Evolutionary conservation across 1,140 invertebrate genomes (phyloP), one percentile per base, ranked within the genome.

Genomic region (Hycleus cichorii): DNA sequence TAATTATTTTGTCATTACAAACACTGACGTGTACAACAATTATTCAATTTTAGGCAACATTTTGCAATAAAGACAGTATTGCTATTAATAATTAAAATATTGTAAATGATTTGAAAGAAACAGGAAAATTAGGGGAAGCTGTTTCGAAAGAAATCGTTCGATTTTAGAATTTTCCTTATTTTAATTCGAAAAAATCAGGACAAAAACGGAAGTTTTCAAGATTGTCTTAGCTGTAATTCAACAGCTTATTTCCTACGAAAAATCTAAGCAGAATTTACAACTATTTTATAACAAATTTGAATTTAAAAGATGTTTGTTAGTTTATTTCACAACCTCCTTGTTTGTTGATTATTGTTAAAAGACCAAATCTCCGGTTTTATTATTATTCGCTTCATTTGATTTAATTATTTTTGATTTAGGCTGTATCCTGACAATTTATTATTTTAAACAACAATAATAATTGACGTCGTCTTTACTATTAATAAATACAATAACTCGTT

Each of bases 1-100:
- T 32, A 49, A 26, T 38, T 38, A 49, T 38, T 49, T 38, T 38
- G 18, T 49, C 45, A 59, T 65, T 65, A 62, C 50, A 53, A 59
- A 65, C 51, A 62, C 50, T 51, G 56, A 59, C 59, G 55, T 62
- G 56, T 61, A 67, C 63, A 68, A 64, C 58, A 63, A 65, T 60
- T 62, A 64, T 60, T 55, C 32, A 32, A 32, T 57, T 44, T 59
- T 54, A 63, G 62, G 50, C 54, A 64, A 65, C 60, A 60, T 52
- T 55, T 58, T 60, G 51, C 51, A 51, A 58, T 50, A 57, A 49
- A 40, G 40, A 42, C 49, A 55, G 40, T 49, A 47, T 53, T 58
- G 18, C 50, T 39, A 46, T 55, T 48, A 40, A 10, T 27, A 11
- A 47, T n/a, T 47, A 42, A 42, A n/a, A 42, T 9, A 18, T 18